Base-by-base conservation (phyloP, 2,888 invertebrate species). In the Drosophila vallismaia region DNA sequence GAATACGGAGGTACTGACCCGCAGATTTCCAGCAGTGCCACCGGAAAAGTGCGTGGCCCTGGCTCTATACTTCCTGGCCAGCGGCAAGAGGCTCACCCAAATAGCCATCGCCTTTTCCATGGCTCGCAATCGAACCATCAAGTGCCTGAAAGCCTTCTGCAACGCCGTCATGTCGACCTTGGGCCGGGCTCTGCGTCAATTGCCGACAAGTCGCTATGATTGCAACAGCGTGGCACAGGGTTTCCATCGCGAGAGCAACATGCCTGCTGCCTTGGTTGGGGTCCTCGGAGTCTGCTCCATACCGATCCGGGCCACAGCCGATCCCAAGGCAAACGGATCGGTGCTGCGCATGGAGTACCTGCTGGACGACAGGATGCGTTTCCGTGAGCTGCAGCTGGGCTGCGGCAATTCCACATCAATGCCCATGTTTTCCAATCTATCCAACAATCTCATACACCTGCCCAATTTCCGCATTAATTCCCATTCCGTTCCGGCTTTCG, bases 1-100 rank as follows among this genome's bases (percentile, higher is more conserved):
- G 67, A 14, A 26, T 0, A 60, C 49, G 1, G 67, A 77, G 0
- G 79, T 76, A 1, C 50, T 79, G 19, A 6, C 52, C 19, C 26
- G 42, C 6, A 10, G 24, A 10, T 6, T 45, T 9, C 59, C 51
- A 0, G 7, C 45, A 0, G 84, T 90, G 4, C 75, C 88, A 4
- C 56, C 88, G 0, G 89, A 91, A 10, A 89, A 90, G 10, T 85
- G 89, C 56, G 81, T 91, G 0, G 91, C 90, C 0, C 67, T 91
- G 42, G 87, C 89, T 0, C 64, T 91, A 2, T 89, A 88, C 57
- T 88, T 90, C 36, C 59, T 91, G 60, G 89, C 92, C 10, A 88
- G 86, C 6, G 90, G 91, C 0, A 81, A 83, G 6, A 88, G 88
- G 8, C 89, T 90, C 36, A 82, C 85, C 1, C 60, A 87, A 0